Evolutionary conservation across 1,140 invertebrate species (phyloP).

Genomic region (Meloidogyne floridensis): DNA sequence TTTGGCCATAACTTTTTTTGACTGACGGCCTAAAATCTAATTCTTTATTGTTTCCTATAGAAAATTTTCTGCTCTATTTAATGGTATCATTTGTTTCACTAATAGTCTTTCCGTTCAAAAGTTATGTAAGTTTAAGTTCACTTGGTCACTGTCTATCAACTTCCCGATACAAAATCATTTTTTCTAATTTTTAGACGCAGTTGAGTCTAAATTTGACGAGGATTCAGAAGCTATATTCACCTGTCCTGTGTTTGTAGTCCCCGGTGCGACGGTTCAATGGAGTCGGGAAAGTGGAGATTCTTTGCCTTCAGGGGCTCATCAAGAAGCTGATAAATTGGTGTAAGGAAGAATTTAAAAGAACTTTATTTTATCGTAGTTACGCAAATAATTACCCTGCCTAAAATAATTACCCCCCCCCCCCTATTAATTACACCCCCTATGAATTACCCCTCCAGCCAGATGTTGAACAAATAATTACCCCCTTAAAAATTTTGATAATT

Average conservation of each 20-base stretch:
- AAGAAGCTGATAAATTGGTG: conserved; percentile 58
- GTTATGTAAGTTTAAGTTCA: not conserved
- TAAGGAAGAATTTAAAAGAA: conserved; percentile 18
- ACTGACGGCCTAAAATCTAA: not conserved
- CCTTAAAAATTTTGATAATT: too few species aligned
- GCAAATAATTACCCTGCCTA: too few species aligned
- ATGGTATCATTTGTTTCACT: not conserved
- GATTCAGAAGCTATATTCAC: conserved; percentile 57
- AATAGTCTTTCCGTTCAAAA: not conserved
- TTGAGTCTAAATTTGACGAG: conserved; percentile 58
- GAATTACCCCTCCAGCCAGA: too few species aligned
- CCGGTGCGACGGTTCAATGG: conserved; percentile 60
- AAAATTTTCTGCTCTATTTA: not conserved
- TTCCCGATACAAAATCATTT: not conserved
- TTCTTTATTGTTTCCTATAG: not conserved
- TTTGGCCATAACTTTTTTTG: not conserved
- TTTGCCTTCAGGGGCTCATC: conserved; percentile 54
- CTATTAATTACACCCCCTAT: too few species aligned
- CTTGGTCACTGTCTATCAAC: not conserved
- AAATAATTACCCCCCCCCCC: too few species aligned
- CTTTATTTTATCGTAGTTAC: too few species aligned
- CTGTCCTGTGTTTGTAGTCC: conserved; percentile 64
- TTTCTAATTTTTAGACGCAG: conserved; percentile 48
- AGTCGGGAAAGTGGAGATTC: conserved; percentile 45
- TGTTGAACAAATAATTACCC: too few species aligned